Conservation (phyloP, 2,888 invertebrate genomes). For the Podabrus alpinus region DNA sequence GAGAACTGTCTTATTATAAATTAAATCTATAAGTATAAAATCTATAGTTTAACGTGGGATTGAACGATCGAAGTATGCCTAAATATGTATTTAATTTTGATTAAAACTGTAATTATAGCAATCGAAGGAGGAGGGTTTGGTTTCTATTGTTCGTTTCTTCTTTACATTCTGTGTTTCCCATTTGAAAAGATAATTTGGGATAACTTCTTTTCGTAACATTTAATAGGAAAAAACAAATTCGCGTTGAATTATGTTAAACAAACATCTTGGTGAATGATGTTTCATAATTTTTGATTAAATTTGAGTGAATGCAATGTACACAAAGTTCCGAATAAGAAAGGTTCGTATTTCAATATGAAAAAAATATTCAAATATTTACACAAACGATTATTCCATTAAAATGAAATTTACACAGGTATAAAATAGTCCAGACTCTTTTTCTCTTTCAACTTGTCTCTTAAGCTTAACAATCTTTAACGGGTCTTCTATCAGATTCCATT, state of each 20-base stretch:
- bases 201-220: not conserved
- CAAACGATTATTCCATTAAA: slow-evolving; percentile 60
- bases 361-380: slow-evolving; percentile 59
- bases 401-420: slow-evolving; percentile 57
- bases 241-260: slow-evolving; percentile 11
- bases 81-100: too few relatives aligned
- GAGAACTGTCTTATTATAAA: too few relatives aligned
- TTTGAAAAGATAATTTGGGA: not conserved
- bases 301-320: slow-evolving; percentile 53
- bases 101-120: too few relatives aligned
- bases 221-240: slow-evolving; percentile 29
- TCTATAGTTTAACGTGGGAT: too few relatives aligned
- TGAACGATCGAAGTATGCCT: too few relatives aligned
- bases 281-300: slow-evolving; percentile 56
- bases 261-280: slow-evolving; percentile 43
- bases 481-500: slow-evolving; percentile 44
- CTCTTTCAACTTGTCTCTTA: slow-evolving; percentile 43
- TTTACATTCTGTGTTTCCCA: not conserved
- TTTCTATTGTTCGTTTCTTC: not conserved
- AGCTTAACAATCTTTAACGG: slow-evolving; percentile 42
- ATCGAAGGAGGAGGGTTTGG: too few relatives aligned
- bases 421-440: slow-evolving; percentile 45
- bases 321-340: slow-evolving; percentile 51
- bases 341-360: slow-evolving; percentile 57
- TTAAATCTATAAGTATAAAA: too few relatives aligned